Conservation (phyloP, 2,888 invertebrate genomes). For the Chorisops tibialis region DNA sequence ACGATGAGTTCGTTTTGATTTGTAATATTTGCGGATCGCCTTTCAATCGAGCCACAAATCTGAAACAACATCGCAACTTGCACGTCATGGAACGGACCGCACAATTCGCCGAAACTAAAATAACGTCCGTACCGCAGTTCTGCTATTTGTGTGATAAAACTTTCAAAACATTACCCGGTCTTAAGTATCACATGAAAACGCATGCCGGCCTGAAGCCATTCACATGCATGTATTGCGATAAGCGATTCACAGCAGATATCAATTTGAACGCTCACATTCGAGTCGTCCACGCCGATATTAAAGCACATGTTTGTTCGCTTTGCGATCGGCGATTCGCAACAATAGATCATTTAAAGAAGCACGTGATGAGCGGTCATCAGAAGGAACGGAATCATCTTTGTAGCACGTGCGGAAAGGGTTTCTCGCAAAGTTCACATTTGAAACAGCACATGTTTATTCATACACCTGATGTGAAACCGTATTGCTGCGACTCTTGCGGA, state of each 20-base stretch:
- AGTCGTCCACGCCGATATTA: constrained; percentile 36
- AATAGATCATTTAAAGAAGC: constrained; percentile 40
- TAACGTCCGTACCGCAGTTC: neutral
- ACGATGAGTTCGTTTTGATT: constrained; percentile 30
- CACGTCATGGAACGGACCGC: constrained; percentile 8
- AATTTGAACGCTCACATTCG: constrained; percentile 39
- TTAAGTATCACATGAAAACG: constrained; percentile 36
- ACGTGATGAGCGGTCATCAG: constrained; percentile 39
- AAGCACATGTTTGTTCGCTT: constrained; percentile 37
- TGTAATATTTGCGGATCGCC: constrained; percentile 34
- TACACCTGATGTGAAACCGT: constrained; percentile 31
- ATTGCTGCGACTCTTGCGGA: constrained; percentile 33
- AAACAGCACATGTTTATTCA: constrained; percentile 39
- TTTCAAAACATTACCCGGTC: constrained; percentile 32
- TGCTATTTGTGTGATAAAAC: constrained; percentile 34
- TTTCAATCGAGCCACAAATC: constrained; percentile 31
- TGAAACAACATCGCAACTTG: constrained; percentile 28
- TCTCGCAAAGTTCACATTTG: constrained; percentile 38
- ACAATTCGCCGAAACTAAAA: neutral
- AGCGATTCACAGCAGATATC: constrained; percentile 33
- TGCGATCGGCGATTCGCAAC: constrained; percentile 40
- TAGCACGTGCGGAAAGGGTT: constrained; percentile 36
- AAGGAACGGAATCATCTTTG: constrained; percentile 40
- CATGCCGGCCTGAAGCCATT: constrained; percentile 33
- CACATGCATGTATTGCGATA: constrained; percentile 38